Evolutionary conservation across 2,113 vertebrate species (phyloP).

Genomic region (Antigone vipio): DNA sequence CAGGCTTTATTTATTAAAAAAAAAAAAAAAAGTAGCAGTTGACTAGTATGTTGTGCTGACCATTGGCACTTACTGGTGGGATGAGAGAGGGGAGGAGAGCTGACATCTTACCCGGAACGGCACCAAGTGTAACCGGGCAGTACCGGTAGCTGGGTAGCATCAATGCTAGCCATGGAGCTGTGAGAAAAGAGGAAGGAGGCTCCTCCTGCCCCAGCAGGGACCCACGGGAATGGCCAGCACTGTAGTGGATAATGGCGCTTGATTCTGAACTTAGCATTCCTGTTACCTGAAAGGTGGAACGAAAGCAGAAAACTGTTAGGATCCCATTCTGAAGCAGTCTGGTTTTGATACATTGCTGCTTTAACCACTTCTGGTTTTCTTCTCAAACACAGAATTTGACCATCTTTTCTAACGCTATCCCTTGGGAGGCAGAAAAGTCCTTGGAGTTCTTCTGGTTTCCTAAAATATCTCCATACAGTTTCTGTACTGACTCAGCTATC

Average conservation of each 20-base stretch:
- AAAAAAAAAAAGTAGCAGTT: background rate
- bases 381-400: background rate
- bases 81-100: background rate
- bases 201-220: background rate
- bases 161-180: background rate
- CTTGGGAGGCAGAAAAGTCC: background rate
- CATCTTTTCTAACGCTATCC: background rate
- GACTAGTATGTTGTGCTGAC: background rate
- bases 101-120: background rate
- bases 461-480: background rate
- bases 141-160: too few species aligned
- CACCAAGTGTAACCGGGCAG: background rate
- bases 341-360: background rate
- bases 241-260: too few species aligned
- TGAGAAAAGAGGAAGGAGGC: background rate
- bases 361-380: background rate
- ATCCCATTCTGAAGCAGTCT: background rate
- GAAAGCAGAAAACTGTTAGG: background rate
- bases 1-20: background rate
- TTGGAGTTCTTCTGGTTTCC: background rate
- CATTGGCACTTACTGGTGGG: background rate
- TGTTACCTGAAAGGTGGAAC: background rate
- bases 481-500: background rate
- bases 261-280: background rate
- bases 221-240: accelerated